These are phyloP conservation scores for Alfaro cultratus DNA, from an alignment of 2,797 vertebrate species.

Conservation along the genomic window DNA sequence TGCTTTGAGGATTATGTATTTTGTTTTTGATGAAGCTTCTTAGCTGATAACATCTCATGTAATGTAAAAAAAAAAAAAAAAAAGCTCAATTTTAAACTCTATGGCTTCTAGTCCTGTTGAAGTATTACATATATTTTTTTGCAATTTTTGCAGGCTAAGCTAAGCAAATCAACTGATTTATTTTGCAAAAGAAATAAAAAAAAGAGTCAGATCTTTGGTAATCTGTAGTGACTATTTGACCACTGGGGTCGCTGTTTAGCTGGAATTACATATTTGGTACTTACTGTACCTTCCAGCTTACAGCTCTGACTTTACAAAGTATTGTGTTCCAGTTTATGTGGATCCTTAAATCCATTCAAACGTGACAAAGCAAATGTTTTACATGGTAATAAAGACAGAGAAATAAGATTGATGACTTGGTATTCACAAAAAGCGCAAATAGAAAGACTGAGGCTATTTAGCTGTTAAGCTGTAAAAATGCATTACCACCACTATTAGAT, in stretches of 20 bases:
- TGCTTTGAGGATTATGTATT: constrained; percentile 4
- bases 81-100: background rate
- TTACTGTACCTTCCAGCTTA: background rate
- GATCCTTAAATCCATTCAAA: background rate
- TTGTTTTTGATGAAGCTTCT: constrained; percentile 10
- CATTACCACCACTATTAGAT: background rate
- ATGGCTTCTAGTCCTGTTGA: constrained; percentile 5
- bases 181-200: background rate
- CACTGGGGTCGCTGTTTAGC: background rate
- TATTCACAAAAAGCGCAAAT: constrained; percentile 8
- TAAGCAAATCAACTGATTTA: background rate
- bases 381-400: background rate
- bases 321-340: background rate
- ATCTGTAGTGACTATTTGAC: background rate
- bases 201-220: background rate
- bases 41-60: background rate
- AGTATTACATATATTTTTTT: background rate
- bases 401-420: background rate
- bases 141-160: background rate
- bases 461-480: background rate
- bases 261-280: background rate
- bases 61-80: background rate
- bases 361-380: background rate
- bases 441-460: background rate
- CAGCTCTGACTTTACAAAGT: background rate